phyloP scores from a whole-genome alignment of 1,140 invertebrate species.

The Achroia grisella region DNA sequence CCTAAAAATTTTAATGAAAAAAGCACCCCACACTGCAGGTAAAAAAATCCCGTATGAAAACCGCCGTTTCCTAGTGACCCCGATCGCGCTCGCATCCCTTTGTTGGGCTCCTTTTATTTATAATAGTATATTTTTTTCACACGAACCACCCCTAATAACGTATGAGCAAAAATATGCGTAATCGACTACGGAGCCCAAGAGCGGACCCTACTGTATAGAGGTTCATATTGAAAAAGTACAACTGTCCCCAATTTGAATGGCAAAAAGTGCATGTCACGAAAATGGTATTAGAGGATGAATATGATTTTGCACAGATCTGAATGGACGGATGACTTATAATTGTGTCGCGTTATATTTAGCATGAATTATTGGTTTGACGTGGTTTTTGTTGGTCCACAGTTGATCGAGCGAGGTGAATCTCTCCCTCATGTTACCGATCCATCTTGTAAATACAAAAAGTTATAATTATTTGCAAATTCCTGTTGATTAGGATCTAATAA shows the following conservation, averaged over 20 bases:
- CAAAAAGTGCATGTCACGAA: constrained; percentile 70
- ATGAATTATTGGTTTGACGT: constrained; percentile 69
- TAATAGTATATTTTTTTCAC: constrained; percentile 71
- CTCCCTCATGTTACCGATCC: too few species aligned
- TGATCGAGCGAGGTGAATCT: background rate
- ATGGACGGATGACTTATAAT: constrained; percentile 71
- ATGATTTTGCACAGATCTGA: constrained; percentile 59
- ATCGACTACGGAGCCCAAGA: constrained; percentile 34
- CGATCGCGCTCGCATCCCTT: constrained; percentile 68
- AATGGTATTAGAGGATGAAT: constrained; percentile 67
- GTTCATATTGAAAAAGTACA: constrained; percentile 49
- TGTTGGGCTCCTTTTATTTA: constrained; percentile 67
- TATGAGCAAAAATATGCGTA: constrained; percentile 70
- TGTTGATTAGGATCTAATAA: too few species aligned
- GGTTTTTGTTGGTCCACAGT: constrained; percentile 30
- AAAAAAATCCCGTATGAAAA: constrained; percentile 71
- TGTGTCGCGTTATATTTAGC: constrained; percentile 65
- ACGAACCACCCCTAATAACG: constrained; percentile 67
- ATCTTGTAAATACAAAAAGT: too few species aligned
- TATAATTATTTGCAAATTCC: too few species aligned
- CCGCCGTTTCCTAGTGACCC: constrained; percentile 72
- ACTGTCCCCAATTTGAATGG: constrained; percentile 69
- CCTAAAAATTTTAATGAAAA: constrained; percentile 54
- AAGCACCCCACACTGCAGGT: constrained; percentile 55
- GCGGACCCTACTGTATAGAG: constrained; percentile 27